These are phyloP conservation scores for Dioctria linearis DNA, from an alignment of 2,888 invertebrate genomes.

Conservation along the genomic window DNA sequence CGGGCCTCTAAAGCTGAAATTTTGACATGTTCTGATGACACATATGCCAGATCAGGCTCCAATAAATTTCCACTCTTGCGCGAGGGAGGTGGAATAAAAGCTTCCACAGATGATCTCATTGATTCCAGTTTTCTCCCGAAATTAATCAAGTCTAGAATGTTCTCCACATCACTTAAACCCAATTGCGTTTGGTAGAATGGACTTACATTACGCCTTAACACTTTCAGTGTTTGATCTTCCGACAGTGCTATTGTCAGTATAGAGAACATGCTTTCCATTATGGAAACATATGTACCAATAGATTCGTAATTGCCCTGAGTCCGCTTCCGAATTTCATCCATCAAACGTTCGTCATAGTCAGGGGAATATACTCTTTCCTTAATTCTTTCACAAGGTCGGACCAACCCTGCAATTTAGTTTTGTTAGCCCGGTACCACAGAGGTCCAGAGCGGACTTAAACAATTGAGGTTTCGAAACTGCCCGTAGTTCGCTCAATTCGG, in stretches of 20 bases:
- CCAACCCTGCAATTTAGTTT: background rate
- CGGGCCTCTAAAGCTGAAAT: no score
- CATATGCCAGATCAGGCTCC: constrained; percentile 6
- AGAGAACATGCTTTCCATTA: constrained; percentile 1
- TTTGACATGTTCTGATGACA: background rate
- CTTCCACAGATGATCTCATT: background rate
- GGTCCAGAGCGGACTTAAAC: background rate
- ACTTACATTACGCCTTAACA: background rate
- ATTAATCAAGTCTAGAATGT: background rate
- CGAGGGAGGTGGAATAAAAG: background rate
- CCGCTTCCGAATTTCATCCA: background rate
- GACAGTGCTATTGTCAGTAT: background rate
- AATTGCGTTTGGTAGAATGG: constrained; percentile 15
- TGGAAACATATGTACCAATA: background rate
- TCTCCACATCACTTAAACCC: background rate
- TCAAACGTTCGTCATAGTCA: no score
- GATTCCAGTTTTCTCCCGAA: background rate
- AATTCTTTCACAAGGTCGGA: background rate
- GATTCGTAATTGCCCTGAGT: background rate
- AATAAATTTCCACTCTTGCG: background rate
- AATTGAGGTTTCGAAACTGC: background rate
- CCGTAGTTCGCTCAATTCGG: no score
- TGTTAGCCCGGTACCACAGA: constrained; percentile 17
- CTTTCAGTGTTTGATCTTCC: background rate
- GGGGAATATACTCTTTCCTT: background rate